These are phyloP conservation scores for Dryadula phaetusa DNA, from an alignment of 2,888 invertebrate genomes.

Conservation along the genomic window DNA sequence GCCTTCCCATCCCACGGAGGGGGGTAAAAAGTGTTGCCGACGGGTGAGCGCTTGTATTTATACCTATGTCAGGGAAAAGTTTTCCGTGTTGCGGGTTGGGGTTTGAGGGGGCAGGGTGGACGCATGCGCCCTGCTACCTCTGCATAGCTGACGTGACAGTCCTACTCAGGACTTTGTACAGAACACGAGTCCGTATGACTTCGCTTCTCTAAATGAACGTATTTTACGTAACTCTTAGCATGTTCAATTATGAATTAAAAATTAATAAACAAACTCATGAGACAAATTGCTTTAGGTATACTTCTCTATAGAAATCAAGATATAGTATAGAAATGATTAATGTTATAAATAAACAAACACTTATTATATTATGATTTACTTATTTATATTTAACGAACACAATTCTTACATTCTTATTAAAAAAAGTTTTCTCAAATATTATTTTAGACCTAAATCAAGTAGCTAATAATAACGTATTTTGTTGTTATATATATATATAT, in stretches of 20 bases:
- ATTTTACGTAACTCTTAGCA: constrained; percentile 59
- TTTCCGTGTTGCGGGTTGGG: constrained; percentile 83
- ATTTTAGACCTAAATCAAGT: neutral
- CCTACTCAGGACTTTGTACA: constrained; percentile 67
- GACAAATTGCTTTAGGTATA: neutral
- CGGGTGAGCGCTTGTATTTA: constrained; percentile 77
- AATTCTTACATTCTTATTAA: no score
- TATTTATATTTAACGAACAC: no score
- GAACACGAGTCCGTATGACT: constrained; percentile 56
- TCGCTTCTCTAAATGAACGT: constrained; percentile 46
- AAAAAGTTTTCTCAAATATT: no score
- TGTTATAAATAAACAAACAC: neutral
- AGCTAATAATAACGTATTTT: no score
- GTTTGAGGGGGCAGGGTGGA: constrained; percentile 60
- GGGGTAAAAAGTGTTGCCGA: constrained; percentile 84
- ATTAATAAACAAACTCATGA: neutral
- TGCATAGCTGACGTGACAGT: constrained; percentile 77
- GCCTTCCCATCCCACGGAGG: constrained; percentile 70
- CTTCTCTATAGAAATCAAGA: neutral
- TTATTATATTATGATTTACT: neutral
- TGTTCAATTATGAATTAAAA: constrained; percentile 6
- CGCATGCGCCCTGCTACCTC: constrained; percentile 72
- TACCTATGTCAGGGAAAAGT: constrained; percentile 83
- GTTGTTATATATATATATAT: no score
- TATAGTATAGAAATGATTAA: neutral